Evolutionary conservation across 2,113 vertebrate species (phyloP), one percentile per base, ranked within the genome.

Genomic region (Hystrix cristata): DNA sequence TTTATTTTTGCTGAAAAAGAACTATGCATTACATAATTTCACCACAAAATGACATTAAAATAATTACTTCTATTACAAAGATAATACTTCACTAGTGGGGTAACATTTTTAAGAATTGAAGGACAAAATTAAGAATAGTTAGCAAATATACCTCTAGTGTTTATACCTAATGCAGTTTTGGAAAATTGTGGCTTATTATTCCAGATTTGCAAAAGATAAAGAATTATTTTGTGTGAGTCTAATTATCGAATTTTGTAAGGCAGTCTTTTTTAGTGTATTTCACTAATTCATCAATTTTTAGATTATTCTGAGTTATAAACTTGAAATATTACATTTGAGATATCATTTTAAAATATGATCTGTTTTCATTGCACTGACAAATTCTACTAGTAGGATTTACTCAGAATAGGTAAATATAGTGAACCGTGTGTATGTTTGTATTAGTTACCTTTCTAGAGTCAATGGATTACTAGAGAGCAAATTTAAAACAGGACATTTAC

Each of bases 361-460:
- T 80, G 19, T 69, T 78, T 38, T 87, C 16, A 53, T n/a, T 93
- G 18, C 18, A 60, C 13, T 81, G 31, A 38, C 55, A 82, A 74
- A 10, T 72, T 67, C 9, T 82, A 16, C 34, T 85, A 34, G 38
- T 80, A 43, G 6, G 2, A 71, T 27, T 62, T 84, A 62, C 53
- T 92, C 31, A 82, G 69, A n/a, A 64, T 18, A 84, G 34, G 91
- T 76, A 84, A 92, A 71, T 69, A n/a, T 34, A 82, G 69, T 57
- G 21, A 9, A 13, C 57, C 48, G 23, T 91, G 6, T 8, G 16
- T 31, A 76, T 62, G 23, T 38, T 38, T 38, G 38, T 38, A 38
- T 38, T 38, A 38, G 38, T 38, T 38, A 38, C 38, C 38, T 38
- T 38, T 38, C 38, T 38, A 38, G 38, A 38, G 38, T 38, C 38